Evolutionary conservation across 2,888 invertebrate species (phyloP).

Genomic region (Mantis religiosa): DNA sequence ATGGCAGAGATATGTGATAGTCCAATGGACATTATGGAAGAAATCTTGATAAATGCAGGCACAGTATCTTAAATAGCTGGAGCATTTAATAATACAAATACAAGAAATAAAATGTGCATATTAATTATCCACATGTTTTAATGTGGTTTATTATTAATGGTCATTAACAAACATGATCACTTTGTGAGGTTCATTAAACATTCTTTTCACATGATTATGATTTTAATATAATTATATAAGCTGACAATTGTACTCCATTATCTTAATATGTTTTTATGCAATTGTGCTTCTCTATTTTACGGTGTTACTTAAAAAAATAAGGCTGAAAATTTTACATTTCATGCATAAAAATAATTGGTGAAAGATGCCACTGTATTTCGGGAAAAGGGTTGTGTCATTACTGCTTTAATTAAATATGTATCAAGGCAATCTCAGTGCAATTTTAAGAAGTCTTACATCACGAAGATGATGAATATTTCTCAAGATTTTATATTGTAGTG

Average conservation of each 20-base stretch:
- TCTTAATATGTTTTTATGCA: background rate
- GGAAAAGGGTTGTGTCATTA: background rate
- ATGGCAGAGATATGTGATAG: background rate
- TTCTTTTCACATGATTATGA: background rate
- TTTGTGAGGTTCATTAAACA: background rate
- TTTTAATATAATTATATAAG: background rate
- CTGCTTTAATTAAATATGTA: background rate
- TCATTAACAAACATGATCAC: background rate
- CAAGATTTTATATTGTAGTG: background rate
- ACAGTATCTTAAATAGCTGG: background rate
- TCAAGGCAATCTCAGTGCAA: background rate
- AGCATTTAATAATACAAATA: background rate
- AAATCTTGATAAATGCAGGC: background rate
- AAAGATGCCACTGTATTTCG: background rate
- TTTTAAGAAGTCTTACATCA: background rate
- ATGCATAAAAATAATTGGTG: background rate
- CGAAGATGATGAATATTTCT: background rate
- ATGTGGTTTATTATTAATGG: background rate
- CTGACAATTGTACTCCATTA: background rate
- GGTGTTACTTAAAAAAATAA: background rate
- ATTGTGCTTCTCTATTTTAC: background rate
- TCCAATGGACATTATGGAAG: background rate
- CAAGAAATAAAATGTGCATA: background rate
- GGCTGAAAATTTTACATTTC: background rate
- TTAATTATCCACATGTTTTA: background rate